Evolutionary conservation across 2,888 invertebrate species (phyloP).

Genomic region (Nesidiocoris tenuis): DNA sequence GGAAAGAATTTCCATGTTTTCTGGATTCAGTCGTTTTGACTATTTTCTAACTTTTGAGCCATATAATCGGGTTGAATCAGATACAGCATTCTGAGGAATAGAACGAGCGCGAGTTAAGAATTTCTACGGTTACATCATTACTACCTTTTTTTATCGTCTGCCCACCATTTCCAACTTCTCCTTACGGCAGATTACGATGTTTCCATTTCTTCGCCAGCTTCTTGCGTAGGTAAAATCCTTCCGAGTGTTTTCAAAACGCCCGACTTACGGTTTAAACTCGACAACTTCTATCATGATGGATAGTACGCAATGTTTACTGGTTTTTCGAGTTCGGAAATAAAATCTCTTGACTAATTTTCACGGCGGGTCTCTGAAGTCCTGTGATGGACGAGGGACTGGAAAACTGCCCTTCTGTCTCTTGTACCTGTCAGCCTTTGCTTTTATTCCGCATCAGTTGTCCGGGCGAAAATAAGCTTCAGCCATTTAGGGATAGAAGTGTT

Average conservation of each 20-base stretch:
- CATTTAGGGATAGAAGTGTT: not conserved
- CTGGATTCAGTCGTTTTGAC: no score
- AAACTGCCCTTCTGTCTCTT: not conserved
- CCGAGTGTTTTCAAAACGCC: not conserved
- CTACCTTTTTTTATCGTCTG: no score
- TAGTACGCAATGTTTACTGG: not conserved
- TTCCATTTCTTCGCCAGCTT: no score
- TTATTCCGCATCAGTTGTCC: not conserved
- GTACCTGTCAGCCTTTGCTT: not conserved
- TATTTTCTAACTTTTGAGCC: no score
- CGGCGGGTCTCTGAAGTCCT: not conserved
- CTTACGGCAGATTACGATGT: no score
- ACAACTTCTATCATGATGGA: not conserved
- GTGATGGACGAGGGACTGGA: not conserved
- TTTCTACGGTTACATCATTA: no score
- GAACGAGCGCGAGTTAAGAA: no score
- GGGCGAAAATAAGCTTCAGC: not conserved
- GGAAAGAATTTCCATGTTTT: no score
- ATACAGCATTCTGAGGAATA: no score
- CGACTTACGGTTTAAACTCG: not conserved
- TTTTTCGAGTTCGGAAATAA: not conserved
- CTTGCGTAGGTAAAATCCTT: not conserved
- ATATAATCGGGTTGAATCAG: no score
- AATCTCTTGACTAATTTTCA: not conserved
- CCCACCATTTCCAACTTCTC: no score